phyloP scores from a whole-genome alignment of 2,797 vertebrate genomes.

The Limosa lapponica region DNA sequence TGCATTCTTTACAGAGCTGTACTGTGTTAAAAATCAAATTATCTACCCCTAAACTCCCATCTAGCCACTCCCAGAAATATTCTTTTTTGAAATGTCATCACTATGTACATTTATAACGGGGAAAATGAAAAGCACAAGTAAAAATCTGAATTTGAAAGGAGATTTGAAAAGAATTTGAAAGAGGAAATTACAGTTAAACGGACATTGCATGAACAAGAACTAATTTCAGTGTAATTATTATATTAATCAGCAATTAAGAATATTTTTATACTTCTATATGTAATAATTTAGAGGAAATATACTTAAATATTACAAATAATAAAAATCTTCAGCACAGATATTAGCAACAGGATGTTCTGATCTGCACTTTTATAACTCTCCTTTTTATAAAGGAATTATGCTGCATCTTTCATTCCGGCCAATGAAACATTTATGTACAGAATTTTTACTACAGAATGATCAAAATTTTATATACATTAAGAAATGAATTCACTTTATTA shows the following conservation, averaged over 20 bases:
- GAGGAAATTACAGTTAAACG: not conserved
- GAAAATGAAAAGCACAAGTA: not conserved
- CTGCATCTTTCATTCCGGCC: not conserved
- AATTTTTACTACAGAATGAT: not conserved
- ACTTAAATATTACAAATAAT: not conserved
- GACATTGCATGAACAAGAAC: not conserved
- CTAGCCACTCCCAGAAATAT: not conserved
- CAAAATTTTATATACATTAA: not conserved
- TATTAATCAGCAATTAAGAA: not conserved
- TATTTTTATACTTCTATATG: not conserved
- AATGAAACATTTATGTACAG: not conserved
- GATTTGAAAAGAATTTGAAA: not conserved
- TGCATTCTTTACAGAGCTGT: not conserved
- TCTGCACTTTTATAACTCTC: not conserved
- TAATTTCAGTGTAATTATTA: not conserved
- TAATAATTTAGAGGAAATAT: not conserved
- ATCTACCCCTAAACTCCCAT: not conserved
- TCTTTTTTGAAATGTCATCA: not conserved
- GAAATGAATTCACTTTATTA: not conserved
- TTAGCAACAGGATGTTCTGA: not conserved
- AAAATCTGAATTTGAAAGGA: not conserved
- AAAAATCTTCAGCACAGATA: not conserved
- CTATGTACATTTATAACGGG: not conserved
- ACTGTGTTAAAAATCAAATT: not conserved
- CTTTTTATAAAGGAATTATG: not conserved